phyloP scores from a whole-genome alignment of 2,113 vertebrate genomes.

The Pungitius pungitius region DNA sequence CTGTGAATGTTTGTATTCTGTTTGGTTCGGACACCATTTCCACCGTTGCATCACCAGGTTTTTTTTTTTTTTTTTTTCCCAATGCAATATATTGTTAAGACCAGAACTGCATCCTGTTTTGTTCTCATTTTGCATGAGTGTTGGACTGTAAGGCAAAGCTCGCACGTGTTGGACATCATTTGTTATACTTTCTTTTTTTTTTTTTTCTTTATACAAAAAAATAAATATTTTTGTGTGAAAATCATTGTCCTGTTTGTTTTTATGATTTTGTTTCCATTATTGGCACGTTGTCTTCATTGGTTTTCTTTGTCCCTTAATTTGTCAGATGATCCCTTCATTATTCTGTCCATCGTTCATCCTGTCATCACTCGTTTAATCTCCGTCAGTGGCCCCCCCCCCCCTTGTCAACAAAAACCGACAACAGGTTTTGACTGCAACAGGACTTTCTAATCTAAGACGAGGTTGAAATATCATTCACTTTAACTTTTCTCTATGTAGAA shows the following conservation, averaged over 20 bases:
- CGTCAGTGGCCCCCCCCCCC: conserved; percentile 11
- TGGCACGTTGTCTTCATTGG: conserved; percentile 42
- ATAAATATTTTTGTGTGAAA: conserved; percentile 82
- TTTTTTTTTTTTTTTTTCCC: conserved; percentile 60
- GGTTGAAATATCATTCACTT: neutral
- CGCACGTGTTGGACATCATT: conserved; percentile 59
- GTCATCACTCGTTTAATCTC: conserved; percentile 29
- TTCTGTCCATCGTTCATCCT: conserved; percentile 36
- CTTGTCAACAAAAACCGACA: neutral
- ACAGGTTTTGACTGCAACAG: neutral
- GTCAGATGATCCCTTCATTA: neutral
- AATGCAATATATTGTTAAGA: conserved; percentile 68
- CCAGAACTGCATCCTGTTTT: conserved; percentile 67
- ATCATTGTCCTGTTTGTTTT: conserved; percentile 80
- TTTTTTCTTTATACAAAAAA: conserved; percentile 69
- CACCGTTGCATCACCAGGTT: conserved; percentile 61
- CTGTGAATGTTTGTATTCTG: conserved; percentile 72
- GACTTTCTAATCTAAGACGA: neutral
- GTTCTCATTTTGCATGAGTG: conserved; percentile 66
- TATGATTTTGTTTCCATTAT: conserved; percentile 76
- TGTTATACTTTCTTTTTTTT: conserved; percentile 60
- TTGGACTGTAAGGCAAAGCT: conserved; percentile 61
- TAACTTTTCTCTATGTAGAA: no score
- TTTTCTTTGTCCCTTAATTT: conserved; percentile 11
- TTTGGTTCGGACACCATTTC: conserved; percentile 68